Conservation (phyloP, 2,113 vertebrate genomes). For the Stegastes partitus region DNA sequence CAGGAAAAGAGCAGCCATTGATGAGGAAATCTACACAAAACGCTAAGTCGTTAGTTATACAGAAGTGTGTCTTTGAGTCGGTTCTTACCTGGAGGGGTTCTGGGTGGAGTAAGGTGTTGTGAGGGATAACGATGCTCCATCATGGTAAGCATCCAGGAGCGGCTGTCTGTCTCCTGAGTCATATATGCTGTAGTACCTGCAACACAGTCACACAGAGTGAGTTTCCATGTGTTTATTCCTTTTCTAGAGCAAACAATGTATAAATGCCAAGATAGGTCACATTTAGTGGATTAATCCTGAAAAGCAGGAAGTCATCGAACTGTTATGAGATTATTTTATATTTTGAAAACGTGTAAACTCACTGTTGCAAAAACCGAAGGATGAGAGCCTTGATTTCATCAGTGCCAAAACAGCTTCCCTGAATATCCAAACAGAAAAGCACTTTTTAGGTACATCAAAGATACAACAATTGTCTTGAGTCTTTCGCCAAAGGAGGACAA, state of each 20-base stretch:
- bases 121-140: constrained; percentile 90
- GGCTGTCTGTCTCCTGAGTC: constrained; percentile 91
- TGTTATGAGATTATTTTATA: background rate
- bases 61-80: background rate
- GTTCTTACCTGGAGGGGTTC: constrained; percentile 86
- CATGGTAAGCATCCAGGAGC: constrained; percentile 92
- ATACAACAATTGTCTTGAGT: background rate
- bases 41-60: background rate
- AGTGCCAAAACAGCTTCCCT: constrained; percentile 91
- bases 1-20: background rate
- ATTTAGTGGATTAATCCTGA: background rate
- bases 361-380: constrained; percentile 91
- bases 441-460: background rate
- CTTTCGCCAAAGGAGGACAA: background rate
- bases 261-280: background rate
- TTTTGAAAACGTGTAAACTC: constrained; percentile 69
- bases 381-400: constrained; percentile 89
- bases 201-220: constrained; percentile 2
- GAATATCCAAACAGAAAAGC: constrained; percentile 28
- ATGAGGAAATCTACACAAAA: background rate
- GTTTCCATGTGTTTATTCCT: background rate
- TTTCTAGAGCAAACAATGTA: background rate
- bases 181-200: constrained; percentile 91
- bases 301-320: background rate
- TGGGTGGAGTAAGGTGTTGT: constrained; percentile 86